Conservation (phyloP, 2,113 vertebrate species). For the Heteronetta atricapilla region DNA sequence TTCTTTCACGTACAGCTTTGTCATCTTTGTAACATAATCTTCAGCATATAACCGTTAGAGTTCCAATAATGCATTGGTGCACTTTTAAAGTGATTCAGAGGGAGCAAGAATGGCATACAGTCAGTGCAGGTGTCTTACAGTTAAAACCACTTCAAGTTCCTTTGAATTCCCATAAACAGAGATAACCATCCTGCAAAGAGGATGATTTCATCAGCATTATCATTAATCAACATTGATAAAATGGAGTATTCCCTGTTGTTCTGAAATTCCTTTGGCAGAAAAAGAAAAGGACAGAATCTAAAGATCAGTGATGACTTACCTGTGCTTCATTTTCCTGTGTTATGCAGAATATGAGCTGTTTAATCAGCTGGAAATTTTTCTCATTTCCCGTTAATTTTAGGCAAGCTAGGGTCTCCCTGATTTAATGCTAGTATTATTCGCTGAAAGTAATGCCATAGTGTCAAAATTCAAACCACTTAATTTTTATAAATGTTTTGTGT, state of each 20-base stretch:
- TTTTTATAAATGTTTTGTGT: neutral
- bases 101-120: neutral
- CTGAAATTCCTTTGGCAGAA: neutral
- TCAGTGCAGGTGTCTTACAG: neutral
- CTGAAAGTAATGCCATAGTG: neutral
- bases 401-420: neutral
- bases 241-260: neutral
- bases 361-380: neutral
- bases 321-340: neutral
- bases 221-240: neutral
- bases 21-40: neutral
- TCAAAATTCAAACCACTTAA: neutral
- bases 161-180: neutral
- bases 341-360: neutral
- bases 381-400: neutral
- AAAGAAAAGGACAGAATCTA: neutral
- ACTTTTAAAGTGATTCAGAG: neutral
- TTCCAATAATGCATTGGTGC: neutral
- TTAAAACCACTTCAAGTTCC: neutral
- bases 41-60: neutral
- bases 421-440: neutral
- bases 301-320: neutral
- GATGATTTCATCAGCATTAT: neutral
- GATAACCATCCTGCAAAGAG: neutral
- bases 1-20: neutral